Evolutionary conservation across 2,797 vertebrate genomes (phyloP).

Genomic region (Pachyuromys duprasi): DNA sequence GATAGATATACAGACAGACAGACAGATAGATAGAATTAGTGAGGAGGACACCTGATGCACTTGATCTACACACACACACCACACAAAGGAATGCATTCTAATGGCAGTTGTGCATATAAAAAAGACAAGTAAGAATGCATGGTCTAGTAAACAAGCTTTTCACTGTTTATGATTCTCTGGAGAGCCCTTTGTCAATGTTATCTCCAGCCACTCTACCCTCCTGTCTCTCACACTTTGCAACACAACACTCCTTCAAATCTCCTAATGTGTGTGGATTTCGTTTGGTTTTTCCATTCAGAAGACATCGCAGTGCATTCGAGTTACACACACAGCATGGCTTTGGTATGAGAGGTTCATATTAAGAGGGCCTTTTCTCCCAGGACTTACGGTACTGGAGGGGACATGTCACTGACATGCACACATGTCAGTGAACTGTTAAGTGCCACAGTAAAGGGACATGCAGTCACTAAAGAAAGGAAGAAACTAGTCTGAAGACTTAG

Average conservation of each 20-base stretch:
- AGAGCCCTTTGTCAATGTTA: not conserved
- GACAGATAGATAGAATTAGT: not conserved
- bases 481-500: not conserved
- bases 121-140: not conserved
- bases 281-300: not conserved
- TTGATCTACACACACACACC: not conserved
- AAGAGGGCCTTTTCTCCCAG: not conserved
- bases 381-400: not conserved
- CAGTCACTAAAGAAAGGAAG: not conserved
- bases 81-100: not conserved
- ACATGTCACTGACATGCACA: too few relatives aligned
- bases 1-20: too few relatives aligned
- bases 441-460: not conserved
- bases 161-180: not conserved
- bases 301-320: not conserved
- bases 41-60: not conserved
- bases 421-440: not conserved
- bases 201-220: not conserved
- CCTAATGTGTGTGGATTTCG: not conserved
- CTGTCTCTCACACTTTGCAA: not conserved
- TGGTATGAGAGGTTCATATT: not conserved
- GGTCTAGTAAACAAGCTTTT: not conserved
- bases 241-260: too few relatives aligned
- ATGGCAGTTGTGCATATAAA: not conserved
- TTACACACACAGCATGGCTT: not conserved